Evolutionary conservation across 2,888 invertebrate species (phyloP).

Genomic region (Crematogaster levior): DNA sequence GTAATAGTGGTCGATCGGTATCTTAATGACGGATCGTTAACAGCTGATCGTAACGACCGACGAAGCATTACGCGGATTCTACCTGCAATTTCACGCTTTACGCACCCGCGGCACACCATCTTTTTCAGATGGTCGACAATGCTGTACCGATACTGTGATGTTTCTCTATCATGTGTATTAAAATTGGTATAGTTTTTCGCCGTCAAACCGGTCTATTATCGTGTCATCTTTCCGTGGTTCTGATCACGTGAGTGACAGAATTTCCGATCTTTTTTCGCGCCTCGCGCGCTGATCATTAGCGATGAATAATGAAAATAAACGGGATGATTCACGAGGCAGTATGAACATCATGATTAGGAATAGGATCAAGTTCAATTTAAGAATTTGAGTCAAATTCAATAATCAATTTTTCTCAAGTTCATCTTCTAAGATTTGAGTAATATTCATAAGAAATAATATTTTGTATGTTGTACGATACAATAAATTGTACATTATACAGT

Average conservation of each 20-base stretch:
- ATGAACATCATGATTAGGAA: not conserved
- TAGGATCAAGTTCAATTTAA: not conserved
- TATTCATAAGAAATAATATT: not conserved
- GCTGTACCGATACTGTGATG: not conserved
- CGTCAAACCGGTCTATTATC: conserved; percentile 1
- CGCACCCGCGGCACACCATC: conserved; percentile 44
- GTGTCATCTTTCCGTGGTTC: not conserved
- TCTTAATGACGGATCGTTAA: conserved; percentile 53
- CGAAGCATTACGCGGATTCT: conserved; percentile 44
- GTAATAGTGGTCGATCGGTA: conserved; percentile 27
- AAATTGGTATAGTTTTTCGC: conserved; percentile 9
- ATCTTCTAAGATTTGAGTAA: not conserved
- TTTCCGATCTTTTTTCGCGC: conserved; percentile 4
- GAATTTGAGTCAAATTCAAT: not conserved
- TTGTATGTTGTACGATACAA: too few species aligned
- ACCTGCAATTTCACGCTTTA: conserved; percentile 57
- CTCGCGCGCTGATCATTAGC: not conserved
- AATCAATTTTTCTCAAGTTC: not conserved
- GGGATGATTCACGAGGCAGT: conserved; percentile 24
- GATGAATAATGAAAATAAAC: conserved; percentile 28
- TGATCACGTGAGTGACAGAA: not conserved
- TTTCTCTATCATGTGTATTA: not conserved
- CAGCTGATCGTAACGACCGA: conserved; percentile 48
- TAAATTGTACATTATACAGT: too few species aligned
- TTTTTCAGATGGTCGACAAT: conserved; percentile 9